Conservation (phyloP, 2,113 vertebrate genomes). For the Spheniscus mendiculus region DNA sequence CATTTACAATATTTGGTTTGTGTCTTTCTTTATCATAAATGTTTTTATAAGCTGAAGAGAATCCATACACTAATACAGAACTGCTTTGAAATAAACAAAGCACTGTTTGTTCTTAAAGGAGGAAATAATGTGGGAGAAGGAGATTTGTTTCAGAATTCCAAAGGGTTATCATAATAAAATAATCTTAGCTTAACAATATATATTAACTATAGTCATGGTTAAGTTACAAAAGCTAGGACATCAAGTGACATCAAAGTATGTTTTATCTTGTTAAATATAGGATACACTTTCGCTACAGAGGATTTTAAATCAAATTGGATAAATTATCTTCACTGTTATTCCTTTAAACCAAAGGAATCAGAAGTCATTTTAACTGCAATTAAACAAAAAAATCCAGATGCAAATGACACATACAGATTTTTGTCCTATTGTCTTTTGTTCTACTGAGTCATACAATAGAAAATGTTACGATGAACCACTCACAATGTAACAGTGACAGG, state of each 20-base stretch:
- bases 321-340: background rate
- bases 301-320: background rate
- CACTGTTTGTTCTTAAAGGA: background rate
- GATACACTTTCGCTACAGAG: background rate
- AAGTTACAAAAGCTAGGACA: background rate
- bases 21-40: background rate
- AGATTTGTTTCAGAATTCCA: background rate
- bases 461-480: background rate
- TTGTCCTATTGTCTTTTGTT: constrained; percentile 1
- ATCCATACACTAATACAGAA: background rate
- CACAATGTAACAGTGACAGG: background rate
- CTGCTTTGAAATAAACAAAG: background rate
- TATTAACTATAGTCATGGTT: background rate
- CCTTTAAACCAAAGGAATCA: background rate
- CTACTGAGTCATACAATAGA: constrained; percentile 22
- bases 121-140: background rate
- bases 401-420: background rate
- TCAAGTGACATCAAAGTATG: background rate
- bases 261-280: background rate
- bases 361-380: background rate
- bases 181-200: background rate
- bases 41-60: background rate
- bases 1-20: background rate
- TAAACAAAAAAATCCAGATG: background rate
- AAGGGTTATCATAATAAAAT: background rate